Percentiles rank a stretch among this genome's conserved stretches.
Evolutionary conservation across 2,797 vertebrate species (phyloP).

Genomic region (Microctenopoma lineatum): DNA sequence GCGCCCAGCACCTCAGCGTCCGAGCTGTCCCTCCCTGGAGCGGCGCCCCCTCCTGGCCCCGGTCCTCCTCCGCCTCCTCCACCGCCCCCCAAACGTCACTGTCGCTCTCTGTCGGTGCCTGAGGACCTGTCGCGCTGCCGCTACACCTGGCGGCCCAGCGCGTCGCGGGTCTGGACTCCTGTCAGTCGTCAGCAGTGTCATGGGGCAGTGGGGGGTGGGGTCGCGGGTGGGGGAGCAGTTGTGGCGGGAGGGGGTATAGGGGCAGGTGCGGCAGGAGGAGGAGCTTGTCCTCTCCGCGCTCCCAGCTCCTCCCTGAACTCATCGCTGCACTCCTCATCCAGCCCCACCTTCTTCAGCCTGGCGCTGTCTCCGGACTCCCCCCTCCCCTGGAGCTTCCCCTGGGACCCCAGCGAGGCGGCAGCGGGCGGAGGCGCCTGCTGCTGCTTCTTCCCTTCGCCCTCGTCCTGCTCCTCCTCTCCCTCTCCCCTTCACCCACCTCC

Average conservation of each 20-base stretch:
- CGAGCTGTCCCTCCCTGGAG: constrained; percentile 87
- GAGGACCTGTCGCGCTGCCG: constrained; percentile 93
- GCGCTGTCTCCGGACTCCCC: constrained; percentile 88
- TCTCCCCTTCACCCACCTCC: constrained; percentile 86
- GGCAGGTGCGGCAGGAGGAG: constrained; percentile 81
- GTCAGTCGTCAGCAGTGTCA: constrained; percentile 89
- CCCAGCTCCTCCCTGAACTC: constrained; percentile 89
- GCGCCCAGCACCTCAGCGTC: constrained; percentile 84
- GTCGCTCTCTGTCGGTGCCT: constrained; percentile 91
- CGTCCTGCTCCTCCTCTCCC: constrained; percentile 84
- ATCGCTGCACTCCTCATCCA: constrained; percentile 88
- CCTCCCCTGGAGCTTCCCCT: constrained; percentile 86
- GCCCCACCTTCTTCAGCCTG: constrained; percentile 91
- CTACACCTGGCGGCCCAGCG: constrained; percentile 91
- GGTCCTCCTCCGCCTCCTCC: constrained; percentile 82
- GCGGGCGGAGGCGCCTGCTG: constrained; percentile 81
- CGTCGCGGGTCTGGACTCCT: constrained; percentile 92
- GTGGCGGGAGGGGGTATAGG: constrained; percentile 55
- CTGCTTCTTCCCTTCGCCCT: constrained; percentile 85
- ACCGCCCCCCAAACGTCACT: constrained; percentile 90
- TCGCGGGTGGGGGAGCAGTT: constrained; percentile 66
- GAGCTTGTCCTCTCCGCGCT: constrained; percentile 84
- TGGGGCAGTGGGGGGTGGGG: constrained; percentile 69
- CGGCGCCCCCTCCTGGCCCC: constrained; percentile 61
- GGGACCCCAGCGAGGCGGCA: constrained; percentile 81